Base-by-base conservation (phyloP, 2,888 invertebrate species). In the Patella ulyssiponensis region DNA sequence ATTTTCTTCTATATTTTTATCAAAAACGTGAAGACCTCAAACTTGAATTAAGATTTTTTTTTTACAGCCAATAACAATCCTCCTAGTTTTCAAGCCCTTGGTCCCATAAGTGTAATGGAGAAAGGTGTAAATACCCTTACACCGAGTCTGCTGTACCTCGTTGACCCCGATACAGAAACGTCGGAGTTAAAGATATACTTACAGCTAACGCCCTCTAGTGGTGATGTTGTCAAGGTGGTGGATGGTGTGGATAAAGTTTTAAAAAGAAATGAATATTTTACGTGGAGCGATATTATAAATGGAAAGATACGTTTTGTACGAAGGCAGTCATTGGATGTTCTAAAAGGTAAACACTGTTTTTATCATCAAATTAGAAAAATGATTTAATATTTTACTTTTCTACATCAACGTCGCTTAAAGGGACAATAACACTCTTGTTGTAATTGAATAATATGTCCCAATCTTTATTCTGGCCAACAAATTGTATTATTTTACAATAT, bases 91-190 rank as follows among this genome's bases (percentile, higher is more conserved):
- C 81, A 84, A 44, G 77, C 88, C 5, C 56, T 81, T 11, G 82
- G 83, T 15, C 83, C 84, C 53, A 79, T 88, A 9, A 75, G 81
- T 71, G 81, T 86, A 1, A 74, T 80, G 14, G 82, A 82, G 73
- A 84, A 84, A 14, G 83, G 80, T 5, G 80, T 84, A 12, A 77
- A 79, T 11, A 74, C 80, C 7, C 71, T 88, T 9, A 79, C 85
- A 12, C 74, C 79, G 1, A 79, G 83, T 44, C 73, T 84, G 69
- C 78, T 88, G 23, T 84, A 83, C 74, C 77, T 87, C 7, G 77
- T 83, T 52, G 89, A 89, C 78, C 76, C 76, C 0, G 89, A 89
- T 79, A 86, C 87, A 23, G 77, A 85, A 2, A 64, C 77, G n/a
- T 80, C 85, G 12, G 80, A 82, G 17, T 80, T 89, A 5, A 75